Percentiles rank a stretch among this genome's conserved stretches.
phyloP scores from a whole-genome alignment of 2,113 vertebrate species.

The Apaloderma vittatum region DNA sequence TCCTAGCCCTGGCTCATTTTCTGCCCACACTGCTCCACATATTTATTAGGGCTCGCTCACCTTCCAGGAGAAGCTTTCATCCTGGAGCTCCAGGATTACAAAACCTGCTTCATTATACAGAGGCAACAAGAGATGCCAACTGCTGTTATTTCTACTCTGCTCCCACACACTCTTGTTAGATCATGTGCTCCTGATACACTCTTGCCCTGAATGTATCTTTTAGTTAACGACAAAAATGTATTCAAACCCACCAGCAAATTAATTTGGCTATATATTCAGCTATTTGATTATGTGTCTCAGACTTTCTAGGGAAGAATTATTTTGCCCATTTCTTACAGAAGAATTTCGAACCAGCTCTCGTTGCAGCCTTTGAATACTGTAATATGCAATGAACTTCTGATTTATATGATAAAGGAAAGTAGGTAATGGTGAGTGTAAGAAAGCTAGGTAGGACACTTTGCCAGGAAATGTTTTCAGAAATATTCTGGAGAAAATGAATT shows the following conservation, averaged over 20 bases:
- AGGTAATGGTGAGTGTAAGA: neutral
- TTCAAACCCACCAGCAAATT: neutral
- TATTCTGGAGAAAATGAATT: neutral
- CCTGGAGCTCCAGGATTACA: neutral
- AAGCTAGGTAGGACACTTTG: neutral
- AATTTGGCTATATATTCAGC: neutral
- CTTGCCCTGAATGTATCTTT: neutral
- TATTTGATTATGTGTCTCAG: neutral
- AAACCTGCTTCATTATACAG: neutral
- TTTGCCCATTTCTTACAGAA: neutral
- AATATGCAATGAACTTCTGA: neutral
- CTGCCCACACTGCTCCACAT: neutral
- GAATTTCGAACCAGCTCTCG: neutral
- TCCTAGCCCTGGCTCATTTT: neutral
- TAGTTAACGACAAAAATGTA: neutral
- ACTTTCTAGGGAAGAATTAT: neutral
- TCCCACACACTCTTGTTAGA: neutral
- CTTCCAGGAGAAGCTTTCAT: neutral
- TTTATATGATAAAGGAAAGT: neutral
- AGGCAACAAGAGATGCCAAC: neutral
- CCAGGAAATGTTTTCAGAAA: neutral
- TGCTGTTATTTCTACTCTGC: neutral
- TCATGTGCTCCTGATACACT: neutral
- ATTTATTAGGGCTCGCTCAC: neutral
- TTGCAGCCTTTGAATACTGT: neutral